Base-by-base conservation (phyloP, 2,888 invertebrate species). In the Eilema sororculum region DNA sequence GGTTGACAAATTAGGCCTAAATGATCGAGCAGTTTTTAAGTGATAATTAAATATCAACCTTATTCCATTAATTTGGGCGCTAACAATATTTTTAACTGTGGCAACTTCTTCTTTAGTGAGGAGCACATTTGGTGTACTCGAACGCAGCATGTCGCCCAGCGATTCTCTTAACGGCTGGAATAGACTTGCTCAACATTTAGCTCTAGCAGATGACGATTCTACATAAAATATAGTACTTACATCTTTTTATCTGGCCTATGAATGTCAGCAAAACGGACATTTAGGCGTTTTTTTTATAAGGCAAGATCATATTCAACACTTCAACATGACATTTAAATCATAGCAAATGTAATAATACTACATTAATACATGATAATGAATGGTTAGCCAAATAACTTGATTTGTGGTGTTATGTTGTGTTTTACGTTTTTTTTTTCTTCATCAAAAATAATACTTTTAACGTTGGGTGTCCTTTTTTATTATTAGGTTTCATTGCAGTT, bases 161-260 rank as follows among this genome's bases (percentile, higher is more conserved):
- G 67, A 67, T 12, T 10, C 24, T 41, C 2, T 66, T 12, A 22
- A 8, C 30, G 46, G 67, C 6, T 60, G 67, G 67, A 46, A 59
- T 60, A 67, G 30, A 67, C 52, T 60, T 25, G 25, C 28, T 13
- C 37, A 41, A 59, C 66, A 67, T 56, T 69, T 64, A 64, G 64
- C 60, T 22, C 13, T 66, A n/a, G 59, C 66, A 0, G 66, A 52
- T 28, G 67, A 60, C 22, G 67, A 67, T 25, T 60, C 67, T 10
- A 10, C 67, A 67, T 46, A 67, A 57, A 67, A 10, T 25, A 25
- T 6, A 59, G 37, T 22, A 62, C 16, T 62, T 22, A 24, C 16
- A 25, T 24, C 37, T 24, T 24, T 63, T 41, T 46, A 41, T 41
- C 12, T 63, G 37, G 20, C 25, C 25, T 5, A 63, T 37, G 33